Conservation (phyloP, 2,888 invertebrate genomes). For the Drosophila suboccidentalis region DNA sequence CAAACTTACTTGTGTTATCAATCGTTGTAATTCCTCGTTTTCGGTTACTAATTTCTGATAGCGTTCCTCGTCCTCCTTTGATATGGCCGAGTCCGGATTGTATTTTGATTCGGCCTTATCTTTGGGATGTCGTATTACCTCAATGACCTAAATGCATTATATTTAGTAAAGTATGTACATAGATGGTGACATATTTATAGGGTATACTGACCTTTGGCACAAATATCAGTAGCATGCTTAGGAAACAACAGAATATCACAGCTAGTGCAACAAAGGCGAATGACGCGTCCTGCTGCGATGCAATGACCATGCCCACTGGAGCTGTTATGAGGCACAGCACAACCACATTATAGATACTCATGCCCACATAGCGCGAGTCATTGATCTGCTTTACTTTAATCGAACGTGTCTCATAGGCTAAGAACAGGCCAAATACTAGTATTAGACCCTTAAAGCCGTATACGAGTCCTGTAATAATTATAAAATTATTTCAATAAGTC, state of each 20-base stretch:
- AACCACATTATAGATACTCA: conserved; percentile 99
- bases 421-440: conserved; percentile 97
- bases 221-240: conserved; percentile 99
- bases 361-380: conserved; percentile 98
- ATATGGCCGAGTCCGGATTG: conserved; percentile 92
- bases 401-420: conserved; percentile 99
- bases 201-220: conserved; percentile 93
- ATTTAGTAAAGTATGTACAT: not conserved
- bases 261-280: conserved; percentile 98
- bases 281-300: conserved; percentile 98
- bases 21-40: conserved; percentile 98
- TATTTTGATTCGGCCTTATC: conserved; percentile 95
- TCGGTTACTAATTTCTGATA: conserved; percentile 96
- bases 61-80: conserved; percentile 97
- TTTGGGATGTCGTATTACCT: conserved; percentile 94
- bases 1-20: conserved; percentile 93
- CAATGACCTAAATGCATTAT: conserved; percentile 89
- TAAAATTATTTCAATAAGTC: not conserved
- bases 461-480: conserved; percentile 90
- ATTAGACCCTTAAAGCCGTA: conserved; percentile 99
- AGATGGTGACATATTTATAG: not conserved
- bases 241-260: conserved; percentile 98
- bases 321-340: conserved; percentile 99
- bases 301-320: conserved; percentile 98
- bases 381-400: conserved; percentile 99